Conservation (phyloP, 2,113 vertebrate genomes). For the Progne subis region DNA sequence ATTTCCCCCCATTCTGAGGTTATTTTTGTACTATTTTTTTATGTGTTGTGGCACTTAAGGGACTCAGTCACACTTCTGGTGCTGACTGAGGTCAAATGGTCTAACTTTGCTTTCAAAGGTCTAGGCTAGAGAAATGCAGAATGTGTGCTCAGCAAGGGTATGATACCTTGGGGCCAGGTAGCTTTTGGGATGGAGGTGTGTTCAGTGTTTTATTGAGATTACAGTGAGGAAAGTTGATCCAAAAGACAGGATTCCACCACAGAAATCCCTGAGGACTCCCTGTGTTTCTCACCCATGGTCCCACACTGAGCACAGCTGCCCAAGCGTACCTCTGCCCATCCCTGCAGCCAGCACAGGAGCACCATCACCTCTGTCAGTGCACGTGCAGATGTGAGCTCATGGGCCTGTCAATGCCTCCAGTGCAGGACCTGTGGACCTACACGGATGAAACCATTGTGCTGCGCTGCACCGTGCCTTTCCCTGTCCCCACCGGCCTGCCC, state of each 20-base stretch:
- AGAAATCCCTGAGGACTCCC: neutral
- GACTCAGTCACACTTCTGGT: neutral
- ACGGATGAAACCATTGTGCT: neutral
- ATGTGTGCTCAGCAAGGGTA: neutral
- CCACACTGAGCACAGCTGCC: accelerated
- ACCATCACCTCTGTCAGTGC: neutral
- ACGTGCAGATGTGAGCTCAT: neutral
- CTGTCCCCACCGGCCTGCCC: accelerated
- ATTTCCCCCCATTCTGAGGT: neutral
- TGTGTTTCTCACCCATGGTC: neutral
- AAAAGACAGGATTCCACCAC: neutral
- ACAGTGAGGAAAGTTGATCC: neutral
- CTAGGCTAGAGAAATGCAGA: neutral
- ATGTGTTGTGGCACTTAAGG: neutral
- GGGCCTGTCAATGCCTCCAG: neutral
- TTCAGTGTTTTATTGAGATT: neutral
- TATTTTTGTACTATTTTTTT: neutral
- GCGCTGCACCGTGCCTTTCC: neutral
- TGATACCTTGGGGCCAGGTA: neutral
- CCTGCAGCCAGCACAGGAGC: neutral
- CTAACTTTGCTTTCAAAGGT: neutral
- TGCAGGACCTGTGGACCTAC: neutral
- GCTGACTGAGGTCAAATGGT: neutral
- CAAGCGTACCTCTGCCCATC: neutral
- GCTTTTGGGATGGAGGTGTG: neutral